These are phyloP conservation scores for Enteromius afrohamiltoni DNA, from an alignment of 2,797 vertebrate genomes.

Conservation along the genomic window DNA sequence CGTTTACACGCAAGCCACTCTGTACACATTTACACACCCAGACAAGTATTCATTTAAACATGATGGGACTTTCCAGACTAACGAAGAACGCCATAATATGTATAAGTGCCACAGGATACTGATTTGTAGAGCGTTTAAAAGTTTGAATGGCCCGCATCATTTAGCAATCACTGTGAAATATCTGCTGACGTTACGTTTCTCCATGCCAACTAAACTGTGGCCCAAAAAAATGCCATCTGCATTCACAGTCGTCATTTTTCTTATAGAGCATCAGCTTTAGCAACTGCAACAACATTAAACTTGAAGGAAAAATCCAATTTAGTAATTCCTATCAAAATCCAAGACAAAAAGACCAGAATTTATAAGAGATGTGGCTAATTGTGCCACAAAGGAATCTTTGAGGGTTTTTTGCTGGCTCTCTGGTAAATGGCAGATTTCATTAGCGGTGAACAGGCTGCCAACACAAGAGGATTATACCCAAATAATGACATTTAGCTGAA, in stretches of 20 bases:
- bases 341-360: conserved; percentile 50
- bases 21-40: conserved; percentile 3
- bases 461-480: conserved; percentile 71
- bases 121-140: conserved; percentile 69
- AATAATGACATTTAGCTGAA: conserved; percentile 79
- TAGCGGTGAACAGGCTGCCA: conserved; percentile 71
- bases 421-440: conserved; percentile 72
- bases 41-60: conserved; percentile 51
- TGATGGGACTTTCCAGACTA: conserved; percentile 71
- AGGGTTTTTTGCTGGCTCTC: conserved; percentile 62
- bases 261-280: conserved; percentile 58
- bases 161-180: conserved; percentile 39
- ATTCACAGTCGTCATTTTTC: conserved; percentile 36
- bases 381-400: conserved; percentile 64
- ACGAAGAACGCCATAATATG: conserved; percentile 64
- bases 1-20: conserved; percentile 9
- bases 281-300: conserved; percentile 55
- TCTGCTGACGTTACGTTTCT: conserved; percentile 37
- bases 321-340: conserved; percentile 52
- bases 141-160: conserved; percentile 61
- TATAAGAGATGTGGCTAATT: conserved; percentile 57
- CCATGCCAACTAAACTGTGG: conserved; percentile 43
- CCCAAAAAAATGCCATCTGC: conserved; percentile 33
- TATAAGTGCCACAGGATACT: conserved; percentile 75
- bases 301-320: conserved; percentile 57